A percentile compares a stretch with the other conserved stretches of the same genome.
These are phyloP conservation scores for Danio jaintianensis DNA, from an alignment of 2,797 vertebrate genomes.

Conservation along the genomic window DNA sequence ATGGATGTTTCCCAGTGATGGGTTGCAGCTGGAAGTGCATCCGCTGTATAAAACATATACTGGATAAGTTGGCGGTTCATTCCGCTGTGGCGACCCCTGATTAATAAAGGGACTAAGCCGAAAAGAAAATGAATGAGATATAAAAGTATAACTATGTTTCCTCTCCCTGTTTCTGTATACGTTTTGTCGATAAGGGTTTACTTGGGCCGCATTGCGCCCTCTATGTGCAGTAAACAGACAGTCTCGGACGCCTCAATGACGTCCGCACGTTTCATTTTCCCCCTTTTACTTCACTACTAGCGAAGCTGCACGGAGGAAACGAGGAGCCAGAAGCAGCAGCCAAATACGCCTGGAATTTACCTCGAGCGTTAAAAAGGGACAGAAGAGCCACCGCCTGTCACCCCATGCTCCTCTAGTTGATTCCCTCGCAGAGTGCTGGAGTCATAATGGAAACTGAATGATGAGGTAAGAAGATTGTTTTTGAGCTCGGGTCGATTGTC, in stretches of 20 bases:
- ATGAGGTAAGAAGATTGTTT: conserved; percentile 79
- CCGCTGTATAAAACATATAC: no score
- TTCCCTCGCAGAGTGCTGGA: not conserved
- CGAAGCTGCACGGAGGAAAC: conserved; percentile 63
- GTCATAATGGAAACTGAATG: conserved; percentile 71
- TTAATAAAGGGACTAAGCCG: no score
- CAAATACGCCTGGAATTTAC: conserved; percentile 59
- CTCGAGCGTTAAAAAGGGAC: conserved; percentile 12
- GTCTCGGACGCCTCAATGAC: conserved; percentile 14
- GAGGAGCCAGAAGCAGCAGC: conserved; percentile 61
- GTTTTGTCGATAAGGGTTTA: no score
- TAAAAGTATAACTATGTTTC: no score
- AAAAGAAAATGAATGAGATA: no score
- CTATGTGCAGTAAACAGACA: not conserved
- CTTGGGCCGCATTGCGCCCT: conserved; percentile 33
- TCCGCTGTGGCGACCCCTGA: no score
- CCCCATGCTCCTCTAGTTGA: not conserved
- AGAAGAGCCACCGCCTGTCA: conserved; percentile 5
- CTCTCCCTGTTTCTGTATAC: no score
- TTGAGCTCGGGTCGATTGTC: conserved; percentile 37
- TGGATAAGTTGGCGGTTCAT: no score
- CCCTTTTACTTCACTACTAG: conserved; percentile 74
- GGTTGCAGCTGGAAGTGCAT: no score
- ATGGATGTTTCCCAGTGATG: no score
- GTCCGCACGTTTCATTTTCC: conserved; percentile 72